phyloP scores from a whole-genome alignment of 2,797 vertebrate genomes.

The Benthosema pterotum region DNA sequence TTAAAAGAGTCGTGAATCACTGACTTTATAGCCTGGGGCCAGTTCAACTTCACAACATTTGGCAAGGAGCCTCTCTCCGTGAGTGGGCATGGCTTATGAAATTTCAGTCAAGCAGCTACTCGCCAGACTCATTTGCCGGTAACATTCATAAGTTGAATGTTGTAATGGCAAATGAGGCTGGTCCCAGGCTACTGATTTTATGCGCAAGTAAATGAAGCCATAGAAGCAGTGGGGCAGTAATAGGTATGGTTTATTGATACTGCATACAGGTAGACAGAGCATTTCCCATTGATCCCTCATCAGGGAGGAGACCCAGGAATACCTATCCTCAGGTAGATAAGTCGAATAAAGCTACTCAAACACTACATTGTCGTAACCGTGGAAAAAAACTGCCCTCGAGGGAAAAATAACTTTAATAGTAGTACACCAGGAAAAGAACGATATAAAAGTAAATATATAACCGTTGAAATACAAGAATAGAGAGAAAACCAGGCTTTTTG shows the following conservation, averaged over 20 bases:
- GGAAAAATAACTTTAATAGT: conserved; percentile 73
- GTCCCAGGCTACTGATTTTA: too few relatives aligned
- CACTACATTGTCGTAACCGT: conserved; percentile 43
- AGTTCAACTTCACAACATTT: too few relatives aligned
- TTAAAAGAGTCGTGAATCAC: not conserved
- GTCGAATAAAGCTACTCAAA: conserved; percentile 71
- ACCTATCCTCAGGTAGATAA: conserved; percentile 66
- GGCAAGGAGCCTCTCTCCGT: too few relatives aligned
- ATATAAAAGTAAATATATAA: conserved; percentile 69
- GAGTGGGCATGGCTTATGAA: too few relatives aligned
- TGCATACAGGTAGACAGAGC: conserved; percentile 68
- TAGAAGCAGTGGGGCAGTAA: conserved; percentile 35
- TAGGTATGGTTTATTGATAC: conserved; percentile 59
- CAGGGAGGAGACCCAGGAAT: conserved; percentile 46
- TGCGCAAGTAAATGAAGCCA: not conserved
- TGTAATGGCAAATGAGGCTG: too few relatives aligned
- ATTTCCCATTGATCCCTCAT: conserved; percentile 44
- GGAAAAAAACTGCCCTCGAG: conserved; percentile 58
- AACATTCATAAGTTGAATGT: too few relatives aligned
- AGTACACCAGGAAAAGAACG: conserved; percentile 68
- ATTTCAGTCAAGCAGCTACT: too few relatives aligned
- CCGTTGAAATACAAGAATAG: conserved; percentile 51
- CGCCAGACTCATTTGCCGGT: too few relatives aligned
- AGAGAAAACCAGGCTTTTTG: conserved; percentile 43
- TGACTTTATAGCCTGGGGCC: too few relatives aligned